phyloP scores from a whole-genome alignment of 1,140 invertebrate species.

The Sminthurides bifidus region DNA sequence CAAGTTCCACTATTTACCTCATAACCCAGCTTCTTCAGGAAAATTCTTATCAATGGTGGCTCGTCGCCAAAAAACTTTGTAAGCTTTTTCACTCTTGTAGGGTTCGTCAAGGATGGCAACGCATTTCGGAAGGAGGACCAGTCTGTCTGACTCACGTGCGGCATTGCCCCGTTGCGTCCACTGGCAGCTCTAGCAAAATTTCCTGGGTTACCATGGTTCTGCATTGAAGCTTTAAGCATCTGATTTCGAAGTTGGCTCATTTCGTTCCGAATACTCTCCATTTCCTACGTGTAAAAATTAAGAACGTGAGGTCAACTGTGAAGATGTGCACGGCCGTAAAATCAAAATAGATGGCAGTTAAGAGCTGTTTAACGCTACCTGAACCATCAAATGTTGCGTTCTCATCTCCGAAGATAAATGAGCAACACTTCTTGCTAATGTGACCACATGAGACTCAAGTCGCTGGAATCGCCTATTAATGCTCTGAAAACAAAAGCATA shows the following conservation, averaged over 20 bases:
- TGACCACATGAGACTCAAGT: constrained; percentile 82
- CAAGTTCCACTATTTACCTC: constrained; percentile 66
- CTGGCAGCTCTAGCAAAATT: constrained; percentile 16
- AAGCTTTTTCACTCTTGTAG: constrained; percentile 65
- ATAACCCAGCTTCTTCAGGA: constrained; percentile 82
- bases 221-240: constrained; percentile 28
- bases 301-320: background rate
- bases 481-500: constrained; percentile 43
- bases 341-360: constrained; percentile 6
- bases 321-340: background rate
- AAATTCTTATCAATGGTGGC: constrained; percentile 74
- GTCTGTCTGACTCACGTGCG: constrained; percentile 19
- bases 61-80: constrained; percentile 90
- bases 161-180: constrained; percentile 16
- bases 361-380: constrained; percentile 43
- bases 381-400: constrained; percentile 76
- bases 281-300: constrained; percentile 48
- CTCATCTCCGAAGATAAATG: constrained; percentile 85
- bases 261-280: constrained; percentile 75
- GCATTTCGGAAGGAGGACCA: constrained; percentile 31
- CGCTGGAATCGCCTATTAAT: constrained; percentile 79
- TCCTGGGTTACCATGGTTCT: constrained; percentile 22
- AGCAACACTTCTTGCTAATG: constrained; percentile 78
- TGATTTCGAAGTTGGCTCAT: constrained; percentile 61
- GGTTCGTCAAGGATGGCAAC: constrained; percentile 53